A percentile compares a stretch with the other conserved stretches of the same genome.
phyloP scores from a whole-genome alignment of 1,140 invertebrate genomes.

The Hypsibius dujardini region DNA sequence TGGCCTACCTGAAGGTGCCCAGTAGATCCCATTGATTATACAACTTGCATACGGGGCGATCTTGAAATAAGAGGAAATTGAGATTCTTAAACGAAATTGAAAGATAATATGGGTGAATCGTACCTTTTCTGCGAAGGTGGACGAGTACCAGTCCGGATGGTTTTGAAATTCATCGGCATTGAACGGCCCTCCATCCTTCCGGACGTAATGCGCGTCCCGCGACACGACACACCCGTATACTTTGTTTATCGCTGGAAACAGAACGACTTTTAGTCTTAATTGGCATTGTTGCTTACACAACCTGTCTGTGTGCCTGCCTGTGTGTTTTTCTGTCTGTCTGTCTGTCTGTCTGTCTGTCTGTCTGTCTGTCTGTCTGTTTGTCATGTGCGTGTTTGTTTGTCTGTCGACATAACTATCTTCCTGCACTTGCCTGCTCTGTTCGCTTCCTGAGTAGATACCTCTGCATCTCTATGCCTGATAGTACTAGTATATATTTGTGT shows the following conservation, averaged over 20 bases:
- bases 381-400: no score
- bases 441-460: no score
- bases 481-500: no score
- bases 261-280: no score
- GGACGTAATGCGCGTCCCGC: slow-evolving; percentile 71
- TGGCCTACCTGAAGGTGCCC: slow-evolving; percentile 42
- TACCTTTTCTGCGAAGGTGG: slow-evolving; percentile 82
- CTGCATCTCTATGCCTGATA: no score
- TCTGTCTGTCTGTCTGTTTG: no score
- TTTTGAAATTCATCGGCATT: slow-evolving; percentile 76
- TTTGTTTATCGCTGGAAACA: slow-evolving; percentile 59
- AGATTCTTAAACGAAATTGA: neutral
- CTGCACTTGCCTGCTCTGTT: no score
- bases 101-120: slow-evolving; percentile 17
- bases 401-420: no score
- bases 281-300: no score
- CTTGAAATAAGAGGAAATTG: slow-evolving; percentile 33
- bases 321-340: no score
- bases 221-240: slow-evolving; percentile 82
- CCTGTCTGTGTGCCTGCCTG: no score
- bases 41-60: slow-evolving; percentile 93
- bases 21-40: slow-evolving; percentile 95
- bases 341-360: no score
- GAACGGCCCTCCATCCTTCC: slow-evolving; percentile 68
- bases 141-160: slow-evolving; percentile 79